These are phyloP conservation scores for Zelleria hepariella DNA, from an alignment of 2,888 invertebrate genomes.

Conservation along the genomic window DNA sequence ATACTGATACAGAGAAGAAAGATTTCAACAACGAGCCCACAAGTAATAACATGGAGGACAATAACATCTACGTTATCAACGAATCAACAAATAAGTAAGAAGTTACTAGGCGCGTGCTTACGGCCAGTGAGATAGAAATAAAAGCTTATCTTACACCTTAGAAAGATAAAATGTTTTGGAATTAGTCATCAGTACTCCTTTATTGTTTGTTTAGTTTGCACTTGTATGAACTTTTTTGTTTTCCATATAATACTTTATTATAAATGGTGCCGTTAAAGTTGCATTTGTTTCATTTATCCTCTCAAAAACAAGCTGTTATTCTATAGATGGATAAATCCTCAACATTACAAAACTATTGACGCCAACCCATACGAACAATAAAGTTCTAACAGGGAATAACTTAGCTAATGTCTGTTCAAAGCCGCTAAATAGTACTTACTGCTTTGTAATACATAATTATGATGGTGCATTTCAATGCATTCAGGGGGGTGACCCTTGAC, in stretches of 20 bases:
- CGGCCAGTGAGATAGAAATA: neutral
- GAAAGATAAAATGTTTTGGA: neutral
- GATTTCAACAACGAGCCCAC: constrained; percentile 4
- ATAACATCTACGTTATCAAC: constrained; percentile 26
- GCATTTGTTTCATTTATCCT: too few species aligned
- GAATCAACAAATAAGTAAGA: constrained; percentile 17
- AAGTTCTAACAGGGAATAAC: too few species aligned
- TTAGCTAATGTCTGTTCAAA: too few species aligned
- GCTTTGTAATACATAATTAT: too few species aligned
- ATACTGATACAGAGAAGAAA: constrained; percentile 7
- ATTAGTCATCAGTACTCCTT: neutral
- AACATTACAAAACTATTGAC: too few species aligned
- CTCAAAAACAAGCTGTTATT: too few species aligned
- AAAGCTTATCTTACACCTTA: neutral
- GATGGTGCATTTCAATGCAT: too few species aligned
- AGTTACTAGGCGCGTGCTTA: neutral
- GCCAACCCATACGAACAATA: too few species aligned
- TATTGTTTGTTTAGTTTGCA: neutral
- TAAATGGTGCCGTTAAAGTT: too few species aligned
- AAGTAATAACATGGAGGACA: constrained; percentile 25
- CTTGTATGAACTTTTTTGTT: neutral
- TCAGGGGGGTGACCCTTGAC: too few species aligned
- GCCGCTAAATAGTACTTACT: too few species aligned
- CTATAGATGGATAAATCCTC: too few species aligned
- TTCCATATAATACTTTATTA: neutral